These are phyloP conservation scores for Ambastaia sidthimunki DNA, from an alignment of 2,797 vertebrate species.

Conservation along the genomic window DNA sequence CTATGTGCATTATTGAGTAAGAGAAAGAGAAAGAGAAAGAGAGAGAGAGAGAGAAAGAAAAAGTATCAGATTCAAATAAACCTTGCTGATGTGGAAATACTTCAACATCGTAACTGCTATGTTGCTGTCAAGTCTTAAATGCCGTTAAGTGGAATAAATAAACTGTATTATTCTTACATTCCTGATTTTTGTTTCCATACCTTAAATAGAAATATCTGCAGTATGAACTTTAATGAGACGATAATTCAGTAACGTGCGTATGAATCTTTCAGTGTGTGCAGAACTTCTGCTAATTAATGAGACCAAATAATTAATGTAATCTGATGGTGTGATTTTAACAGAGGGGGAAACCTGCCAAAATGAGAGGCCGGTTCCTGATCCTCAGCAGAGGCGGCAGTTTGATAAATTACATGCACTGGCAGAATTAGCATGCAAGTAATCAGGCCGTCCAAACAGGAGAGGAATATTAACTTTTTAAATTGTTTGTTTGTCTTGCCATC, in stretches of 20 bases:
- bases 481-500: constrained; percentile 76
- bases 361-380: constrained; percentile 49
- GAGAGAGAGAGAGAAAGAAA: no score
- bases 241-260: background rate
- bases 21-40: no score
- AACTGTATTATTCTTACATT: background rate
- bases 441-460: constrained; percentile 75
- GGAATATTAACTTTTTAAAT: constrained; percentile 75
- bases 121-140: background rate
- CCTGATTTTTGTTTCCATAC: background rate
- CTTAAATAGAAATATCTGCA: background rate
- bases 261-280: background rate
- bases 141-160: background rate
- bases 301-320: constrained; percentile 36
- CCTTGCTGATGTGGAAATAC: background rate
- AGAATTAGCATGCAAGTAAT: constrained; percentile 79
- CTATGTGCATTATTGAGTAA: no score
- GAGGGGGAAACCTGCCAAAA: constrained; percentile 44
- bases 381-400: constrained; percentile 69
- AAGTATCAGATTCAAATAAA: no score
- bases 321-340: constrained; percentile 44
- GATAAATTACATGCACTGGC: constrained; percentile 74
- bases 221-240: background rate
- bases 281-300: constrained; percentile 29
- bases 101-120: no score